Conservation (phyloP, 2,888 invertebrate species). For the Liodrosophila aerea region DNA sequence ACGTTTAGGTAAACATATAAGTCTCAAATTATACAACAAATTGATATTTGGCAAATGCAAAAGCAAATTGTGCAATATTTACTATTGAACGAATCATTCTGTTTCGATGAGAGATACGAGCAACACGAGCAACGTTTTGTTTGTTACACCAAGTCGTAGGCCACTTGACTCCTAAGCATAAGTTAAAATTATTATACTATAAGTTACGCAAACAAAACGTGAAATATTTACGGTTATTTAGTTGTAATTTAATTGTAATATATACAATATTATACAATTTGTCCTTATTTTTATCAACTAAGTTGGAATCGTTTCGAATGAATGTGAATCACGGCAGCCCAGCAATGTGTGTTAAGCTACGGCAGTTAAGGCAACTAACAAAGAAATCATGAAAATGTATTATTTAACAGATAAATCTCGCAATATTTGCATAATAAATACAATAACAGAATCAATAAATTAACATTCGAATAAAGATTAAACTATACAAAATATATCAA, state of each 20-base stretch:
- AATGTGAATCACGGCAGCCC: slow-evolving; percentile 43
- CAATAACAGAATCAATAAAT: slow-evolving; percentile 40
- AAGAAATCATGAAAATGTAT: slow-evolving; percentile 26
- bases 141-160: slow-evolving; percentile 11
- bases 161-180: slow-evolving; percentile 55
- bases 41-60: slow-evolving; percentile 32
- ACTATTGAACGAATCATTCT: slow-evolving; percentile 16
- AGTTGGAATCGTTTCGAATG: slow-evolving; percentile 48
- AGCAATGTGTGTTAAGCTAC: slow-evolving; percentile 48
- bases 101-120: slow-evolving; percentile 18
- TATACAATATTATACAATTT: slow-evolving; percentile 57
- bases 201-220: slow-evolving; percentile 15
- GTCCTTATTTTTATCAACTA: slow-evolving; percentile 34
- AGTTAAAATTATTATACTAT: slow-evolving; percentile 51
- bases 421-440: slow-evolving; percentile 71
- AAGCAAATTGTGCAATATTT: slow-evolving; percentile 51
- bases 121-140: slow-evolving; percentile 18
- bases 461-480: slow-evolving; percentile 59
- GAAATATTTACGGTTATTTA: slow-evolving; percentile 68
- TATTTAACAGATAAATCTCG: slow-evolving; percentile 48
- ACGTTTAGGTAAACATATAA: slow-evolving; percentile 39
- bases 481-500: slow-evolving; percentile 21
- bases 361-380: slow-evolving; percentile 42
- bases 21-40: slow-evolving; percentile 32
- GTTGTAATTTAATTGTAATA: slow-evolving; percentile 66